Evolutionary conservation across 2,113 vertebrate species (phyloP).

Genomic region (Pardalotus punctatus): DNA sequence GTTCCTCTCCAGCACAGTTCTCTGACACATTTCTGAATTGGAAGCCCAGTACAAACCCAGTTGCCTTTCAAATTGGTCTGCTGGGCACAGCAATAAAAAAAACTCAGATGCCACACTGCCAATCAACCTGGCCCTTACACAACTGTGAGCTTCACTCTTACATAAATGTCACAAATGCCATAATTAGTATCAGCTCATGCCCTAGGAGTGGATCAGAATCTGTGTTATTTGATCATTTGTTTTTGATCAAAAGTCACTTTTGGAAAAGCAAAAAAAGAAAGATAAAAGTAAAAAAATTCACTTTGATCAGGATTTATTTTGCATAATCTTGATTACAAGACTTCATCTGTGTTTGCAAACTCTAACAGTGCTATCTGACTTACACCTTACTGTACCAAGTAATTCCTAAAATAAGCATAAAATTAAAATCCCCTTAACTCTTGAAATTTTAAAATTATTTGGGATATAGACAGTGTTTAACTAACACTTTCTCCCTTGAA

Average conservation of each 20-base stretch:
- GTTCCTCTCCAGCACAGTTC: background rate
- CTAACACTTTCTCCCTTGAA: background rate
- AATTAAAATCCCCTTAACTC: background rate
- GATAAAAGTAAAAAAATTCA: slow-evolving; percentile 30
- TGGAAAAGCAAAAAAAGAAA: background rate
- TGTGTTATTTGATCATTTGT: slow-evolving; percentile 54
- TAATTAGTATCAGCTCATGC: slow-evolving; percentile 24
- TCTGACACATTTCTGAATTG: background rate
- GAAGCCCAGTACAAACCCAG: background rate
- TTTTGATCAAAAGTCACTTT: slow-evolving; percentile 36
- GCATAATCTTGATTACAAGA: slow-evolving; percentile 20
- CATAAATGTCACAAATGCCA: background rate
- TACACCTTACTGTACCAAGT: background rate
- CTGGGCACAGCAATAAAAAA: background rate
- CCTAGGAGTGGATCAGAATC: slow-evolving; percentile 18
- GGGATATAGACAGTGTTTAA: background rate
- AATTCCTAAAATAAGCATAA: slow-evolving; percentile 13
- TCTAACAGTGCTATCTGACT: background rate
- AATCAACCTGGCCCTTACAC: background rate
- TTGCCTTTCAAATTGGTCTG: background rate
- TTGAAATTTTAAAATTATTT: background rate
- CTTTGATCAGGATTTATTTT: slow-evolving; percentile 59
- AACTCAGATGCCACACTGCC: background rate
- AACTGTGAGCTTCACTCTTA: background rate
- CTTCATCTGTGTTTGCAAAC: background rate